These are phyloP conservation scores for Pyrocoelia pectoralis DNA, from an alignment of 2,888 invertebrate species.

Conservation along the genomic window DNA sequence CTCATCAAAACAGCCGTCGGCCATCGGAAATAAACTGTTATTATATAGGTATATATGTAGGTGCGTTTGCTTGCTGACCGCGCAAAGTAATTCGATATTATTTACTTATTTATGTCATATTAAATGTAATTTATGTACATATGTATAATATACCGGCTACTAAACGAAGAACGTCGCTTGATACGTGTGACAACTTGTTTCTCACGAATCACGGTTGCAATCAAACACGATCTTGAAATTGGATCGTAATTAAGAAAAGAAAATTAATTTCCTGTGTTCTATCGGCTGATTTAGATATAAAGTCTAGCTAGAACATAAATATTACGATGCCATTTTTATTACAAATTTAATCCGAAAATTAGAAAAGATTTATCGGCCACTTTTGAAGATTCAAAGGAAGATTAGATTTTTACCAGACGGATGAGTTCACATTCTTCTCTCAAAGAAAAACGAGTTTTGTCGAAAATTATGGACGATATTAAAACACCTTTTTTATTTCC, in stretches of 20 bases:
- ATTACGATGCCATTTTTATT: not conserved
- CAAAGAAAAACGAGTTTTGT: too few relatives aligned
- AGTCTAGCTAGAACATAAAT: not conserved
- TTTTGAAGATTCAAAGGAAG: too few relatives aligned
- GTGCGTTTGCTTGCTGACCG: slow-evolving; percentile 27
- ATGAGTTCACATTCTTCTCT: too few relatives aligned
- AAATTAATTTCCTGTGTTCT: not conserved
- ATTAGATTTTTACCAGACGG: too few relatives aligned
- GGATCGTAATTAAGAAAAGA: not conserved
- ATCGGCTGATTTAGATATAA: not conserved
- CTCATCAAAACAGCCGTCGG: slow-evolving; percentile 25
- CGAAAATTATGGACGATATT: too few relatives aligned
- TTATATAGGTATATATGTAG: not conserved
- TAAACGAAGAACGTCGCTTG: not conserved
- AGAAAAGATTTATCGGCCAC: not conserved
- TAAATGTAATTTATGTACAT: slow-evolving; percentile 27
- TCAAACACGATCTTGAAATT: slow-evolving; percentile 3
- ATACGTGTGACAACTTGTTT: slow-evolving; percentile 11
- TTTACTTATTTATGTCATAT: slow-evolving; percentile 33
- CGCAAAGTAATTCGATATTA: slow-evolving; percentile 32
- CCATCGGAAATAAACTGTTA: slow-evolving; percentile 30
- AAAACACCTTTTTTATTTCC: too few relatives aligned
- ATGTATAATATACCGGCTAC: not conserved
- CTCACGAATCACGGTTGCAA: slow-evolving; percentile 7
- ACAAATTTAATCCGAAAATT: not conserved